Evolutionary conservation across 2,113 vertebrate genomes (phyloP).

Genomic region (Rhynchomys soricoides): DNA sequence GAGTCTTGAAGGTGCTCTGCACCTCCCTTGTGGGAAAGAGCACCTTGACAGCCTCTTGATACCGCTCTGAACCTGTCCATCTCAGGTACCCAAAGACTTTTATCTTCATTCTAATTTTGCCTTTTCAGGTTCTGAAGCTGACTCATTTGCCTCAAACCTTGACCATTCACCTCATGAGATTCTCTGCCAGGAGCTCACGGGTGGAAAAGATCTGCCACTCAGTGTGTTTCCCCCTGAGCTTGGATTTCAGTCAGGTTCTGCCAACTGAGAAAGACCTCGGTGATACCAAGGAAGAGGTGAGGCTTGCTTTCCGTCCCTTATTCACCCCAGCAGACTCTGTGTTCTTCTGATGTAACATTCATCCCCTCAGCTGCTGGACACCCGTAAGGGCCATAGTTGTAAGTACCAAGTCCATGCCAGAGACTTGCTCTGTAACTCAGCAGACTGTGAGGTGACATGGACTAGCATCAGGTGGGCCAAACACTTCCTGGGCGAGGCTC

Average conservation of each 20-base stretch:
- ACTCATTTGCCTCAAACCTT: slow-evolving; percentile 82
- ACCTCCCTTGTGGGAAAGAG: background rate
- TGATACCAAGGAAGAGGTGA: slow-evolving; percentile 78
- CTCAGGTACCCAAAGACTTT: background rate
- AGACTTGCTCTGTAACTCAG: slow-evolving; percentile 1
- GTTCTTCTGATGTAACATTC: rapidly evolving
- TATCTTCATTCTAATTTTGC: background rate
- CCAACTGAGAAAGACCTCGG: slow-evolving; percentile 60
- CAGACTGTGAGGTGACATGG: slow-evolving; percentile 62
- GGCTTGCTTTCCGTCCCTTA: rapidly evolving
- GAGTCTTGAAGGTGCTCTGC: background rate
- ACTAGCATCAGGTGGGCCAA: slow-evolving; percentile 37
- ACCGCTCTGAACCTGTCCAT: background rate
- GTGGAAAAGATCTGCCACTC: slow-evolving; percentile 80
- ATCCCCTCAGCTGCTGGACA: background rate
- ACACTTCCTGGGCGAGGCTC: background rate
- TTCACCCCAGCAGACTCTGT: rapidly evolving
- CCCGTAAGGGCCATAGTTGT: background rate
- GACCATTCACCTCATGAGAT: slow-evolving; percentile 86
- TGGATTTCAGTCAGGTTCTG: slow-evolving; percentile 82
- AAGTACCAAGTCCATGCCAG: slow-evolving; percentile 78
- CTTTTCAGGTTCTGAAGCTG: slow-evolving; percentile 82
- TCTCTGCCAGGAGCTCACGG: slow-evolving; percentile 64
- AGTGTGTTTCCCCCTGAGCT: slow-evolving; percentile 80
- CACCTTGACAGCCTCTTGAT: rapidly evolving